phyloP scores from a whole-genome alignment of 2,888 invertebrate genomes.

The Eucriotettix oculatus region DNA sequence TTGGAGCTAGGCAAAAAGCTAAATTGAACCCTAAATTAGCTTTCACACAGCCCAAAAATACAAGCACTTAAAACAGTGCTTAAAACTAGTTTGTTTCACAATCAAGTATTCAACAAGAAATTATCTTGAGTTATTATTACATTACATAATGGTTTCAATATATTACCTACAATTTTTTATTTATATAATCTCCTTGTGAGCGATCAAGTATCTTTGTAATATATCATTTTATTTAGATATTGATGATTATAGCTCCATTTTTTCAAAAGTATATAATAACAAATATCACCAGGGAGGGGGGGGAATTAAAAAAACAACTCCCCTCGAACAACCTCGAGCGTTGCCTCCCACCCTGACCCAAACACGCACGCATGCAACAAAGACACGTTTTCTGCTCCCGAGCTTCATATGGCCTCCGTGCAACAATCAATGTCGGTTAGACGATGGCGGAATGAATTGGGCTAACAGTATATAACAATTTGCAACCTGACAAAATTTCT shows the following conservation, averaged over 20 bases:
- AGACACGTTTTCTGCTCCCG: not conserved
- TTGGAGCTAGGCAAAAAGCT: slow-evolving; percentile 37
- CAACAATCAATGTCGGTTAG: slow-evolving; percentile 1
- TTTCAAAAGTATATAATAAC: slow-evolving; percentile 13
- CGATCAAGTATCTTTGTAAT: slow-evolving; percentile 11
- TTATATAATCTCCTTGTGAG: slow-evolving; percentile 9
- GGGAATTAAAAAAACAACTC: slow-evolving; percentile 11
- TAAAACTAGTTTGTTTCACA: slow-evolving; percentile 25
- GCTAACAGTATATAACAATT: slow-evolving; percentile 6
- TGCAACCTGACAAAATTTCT: slow-evolving; percentile 5
- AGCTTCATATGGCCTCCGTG: not conserved
- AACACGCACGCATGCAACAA: slow-evolving; percentile 9
- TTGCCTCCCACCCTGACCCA: slow-evolving; percentile 7
- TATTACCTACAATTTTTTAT: slow-evolving; percentile 11
- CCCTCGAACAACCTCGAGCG: slow-evolving; percentile 10
- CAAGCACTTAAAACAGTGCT: slow-evolving; percentile 52
- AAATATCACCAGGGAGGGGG: slow-evolving; percentile 13
- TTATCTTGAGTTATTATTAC: slow-evolving; percentile 13
- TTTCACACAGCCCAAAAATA: slow-evolving; percentile 46
- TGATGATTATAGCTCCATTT: slow-evolving; percentile 11
- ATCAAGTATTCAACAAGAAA: slow-evolving; percentile 15
- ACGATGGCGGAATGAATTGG: slow-evolving; percentile 7
- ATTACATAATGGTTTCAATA: slow-evolving; percentile 15
- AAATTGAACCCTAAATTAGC: slow-evolving; percentile 28
- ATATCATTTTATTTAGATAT: slow-evolving; percentile 12